These are phyloP conservation scores for Speoplatyrhinus poulsoni DNA, from an alignment of 2,113 vertebrate genomes.

Conservation along the genomic window DNA sequence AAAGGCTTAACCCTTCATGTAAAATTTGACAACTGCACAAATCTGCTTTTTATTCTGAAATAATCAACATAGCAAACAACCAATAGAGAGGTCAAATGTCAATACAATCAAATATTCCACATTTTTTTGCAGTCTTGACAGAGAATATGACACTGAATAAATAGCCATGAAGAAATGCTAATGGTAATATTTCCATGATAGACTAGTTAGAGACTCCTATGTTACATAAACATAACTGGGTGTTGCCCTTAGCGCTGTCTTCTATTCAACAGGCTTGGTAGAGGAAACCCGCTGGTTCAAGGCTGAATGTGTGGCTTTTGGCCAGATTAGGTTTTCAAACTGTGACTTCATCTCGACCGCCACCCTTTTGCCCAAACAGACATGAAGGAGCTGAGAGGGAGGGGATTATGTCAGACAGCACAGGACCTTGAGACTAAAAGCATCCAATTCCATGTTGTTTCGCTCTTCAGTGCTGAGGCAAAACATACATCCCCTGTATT, in stretches of 20 bases:
- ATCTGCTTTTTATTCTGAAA: too few relatives aligned
- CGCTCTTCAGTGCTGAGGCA: neutral
- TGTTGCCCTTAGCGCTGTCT: constrained; percentile 3
- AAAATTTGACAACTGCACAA: too few relatives aligned
- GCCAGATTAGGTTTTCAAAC: constrained; percentile 59
- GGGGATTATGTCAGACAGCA: neutral
- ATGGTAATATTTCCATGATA: too few relatives aligned
- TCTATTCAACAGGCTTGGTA: constrained; percentile 17
- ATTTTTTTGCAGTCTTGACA: too few relatives aligned
- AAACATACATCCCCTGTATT: neutral
- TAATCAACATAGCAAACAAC: too few relatives aligned
- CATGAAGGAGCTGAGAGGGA: constrained; percentile 29
- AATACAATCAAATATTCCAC: too few relatives aligned
- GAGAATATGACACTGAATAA: too few relatives aligned
- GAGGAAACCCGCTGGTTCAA: constrained; percentile 48
- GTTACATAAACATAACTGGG: too few relatives aligned
- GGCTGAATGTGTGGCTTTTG: constrained; percentile 17
- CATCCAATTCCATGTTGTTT: neutral
- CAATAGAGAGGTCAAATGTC: too few relatives aligned
- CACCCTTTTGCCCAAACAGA: constrained; percentile 56
- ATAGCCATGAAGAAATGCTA: too few relatives aligned
- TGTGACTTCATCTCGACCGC: constrained; percentile 66
- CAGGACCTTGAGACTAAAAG: neutral
- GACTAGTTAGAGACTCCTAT: too few relatives aligned
- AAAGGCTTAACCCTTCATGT: too few relatives aligned